Conservation (phyloP, 2,888 invertebrate species). For the Diarsia dahlii region DNA sequence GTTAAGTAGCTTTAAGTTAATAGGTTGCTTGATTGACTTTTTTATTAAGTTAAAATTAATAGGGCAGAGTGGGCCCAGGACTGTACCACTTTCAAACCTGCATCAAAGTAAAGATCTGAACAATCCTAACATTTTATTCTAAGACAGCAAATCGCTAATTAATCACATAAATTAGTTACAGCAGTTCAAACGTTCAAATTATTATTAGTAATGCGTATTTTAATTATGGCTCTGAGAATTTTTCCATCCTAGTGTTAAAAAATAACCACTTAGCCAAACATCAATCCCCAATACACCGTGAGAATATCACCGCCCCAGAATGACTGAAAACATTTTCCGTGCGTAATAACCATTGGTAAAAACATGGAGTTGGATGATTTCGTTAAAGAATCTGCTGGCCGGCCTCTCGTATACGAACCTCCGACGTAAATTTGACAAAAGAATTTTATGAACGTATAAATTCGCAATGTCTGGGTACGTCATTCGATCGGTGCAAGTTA, state of each 20-base stretch:
- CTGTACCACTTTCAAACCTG: no score
- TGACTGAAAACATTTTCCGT: conserved; percentile 58
- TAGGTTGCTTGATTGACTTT: conserved; percentile 30
- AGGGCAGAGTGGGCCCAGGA: no score
- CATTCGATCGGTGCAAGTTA: conserved; percentile 82
- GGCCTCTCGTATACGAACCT: conserved; percentile 83
- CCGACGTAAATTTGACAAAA: conserved; percentile 89
- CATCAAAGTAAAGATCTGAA: no score
- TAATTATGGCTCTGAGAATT: no score
- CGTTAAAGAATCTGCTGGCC: conserved; percentile 83
- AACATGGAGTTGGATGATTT: conserved; percentile 81
- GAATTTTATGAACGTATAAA: conserved; percentile 90
- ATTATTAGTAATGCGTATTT: no score
- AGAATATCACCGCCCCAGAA: conserved; percentile 46
- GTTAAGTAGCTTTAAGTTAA: conserved; percentile 41
- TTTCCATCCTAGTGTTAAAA: not conserved
- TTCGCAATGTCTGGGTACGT: conserved; percentile 79
- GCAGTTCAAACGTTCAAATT: no score
- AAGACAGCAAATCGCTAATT: no score
- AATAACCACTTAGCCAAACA: not conserved
- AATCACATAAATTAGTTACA: no score
- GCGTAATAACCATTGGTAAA: conserved; percentile 85
- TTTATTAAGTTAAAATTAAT: conserved; percentile 7
- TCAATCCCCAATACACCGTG: conserved; percentile 40
- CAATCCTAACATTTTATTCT: no score